phyloP scores from a whole-genome alignment of 2,888 invertebrate species.

The Chymomyza caudatula region DNA sequence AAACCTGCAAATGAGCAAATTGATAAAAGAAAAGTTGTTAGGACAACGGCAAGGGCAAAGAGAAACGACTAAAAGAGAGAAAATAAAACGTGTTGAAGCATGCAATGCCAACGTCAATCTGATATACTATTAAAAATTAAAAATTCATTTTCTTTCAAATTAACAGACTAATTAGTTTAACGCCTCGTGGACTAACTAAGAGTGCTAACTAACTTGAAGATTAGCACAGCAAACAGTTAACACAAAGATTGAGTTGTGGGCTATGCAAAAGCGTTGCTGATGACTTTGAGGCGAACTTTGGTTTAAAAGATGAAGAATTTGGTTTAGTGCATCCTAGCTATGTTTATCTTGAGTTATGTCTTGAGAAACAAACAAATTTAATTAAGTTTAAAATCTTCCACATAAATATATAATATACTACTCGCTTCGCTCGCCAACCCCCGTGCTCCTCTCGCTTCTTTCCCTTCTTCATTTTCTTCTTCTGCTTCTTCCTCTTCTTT shows the following conservation, averaged over 20 bases:
- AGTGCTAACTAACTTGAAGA: not conserved
- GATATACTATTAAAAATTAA: conserved; percentile 15
- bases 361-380: too few relatives aligned
- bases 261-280: too few relatives aligned
- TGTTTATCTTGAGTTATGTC: too few relatives aligned
- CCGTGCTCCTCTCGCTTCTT: too few relatives aligned
- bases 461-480: too few relatives aligned
- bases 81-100: conserved; percentile 18
- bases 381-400: too few relatives aligned
- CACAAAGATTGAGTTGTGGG: not conserved
- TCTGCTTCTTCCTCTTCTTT: too few relatives aligned
- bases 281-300: too few relatives aligned
- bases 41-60: conserved; percentile 20
- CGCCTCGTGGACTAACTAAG: conserved; percentile 12
- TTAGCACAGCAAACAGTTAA: not conserved
- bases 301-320: too few relatives aligned
- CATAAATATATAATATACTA: too few relatives aligned
- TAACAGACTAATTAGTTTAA: conserved; percentile 35
- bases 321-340: too few relatives aligned
- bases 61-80: conserved; percentile 12
- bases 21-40: conserved; percentile 7
- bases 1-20: not conserved
- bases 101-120: conserved; percentile 23
- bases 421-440: too few relatives aligned
- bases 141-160: conserved; percentile 36